phyloP scores from a whole-genome alignment of 2,797 vertebrate genomes.

The Crax fasciolata region DNA sequence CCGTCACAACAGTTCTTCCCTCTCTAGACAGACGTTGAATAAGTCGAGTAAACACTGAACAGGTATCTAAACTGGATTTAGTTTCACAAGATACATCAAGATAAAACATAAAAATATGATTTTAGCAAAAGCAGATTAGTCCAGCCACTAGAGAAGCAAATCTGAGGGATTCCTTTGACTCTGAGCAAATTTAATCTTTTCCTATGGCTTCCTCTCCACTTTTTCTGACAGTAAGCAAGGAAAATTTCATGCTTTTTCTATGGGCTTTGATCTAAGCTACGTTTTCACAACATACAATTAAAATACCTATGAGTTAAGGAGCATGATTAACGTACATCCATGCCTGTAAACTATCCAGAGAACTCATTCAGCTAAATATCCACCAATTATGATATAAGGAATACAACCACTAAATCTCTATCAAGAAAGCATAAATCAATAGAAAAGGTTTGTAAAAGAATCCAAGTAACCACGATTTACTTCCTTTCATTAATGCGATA shows the following conservation, averaged over 20 bases:
- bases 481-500: background rate
- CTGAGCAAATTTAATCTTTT: background rate
- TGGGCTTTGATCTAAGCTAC: background rate
- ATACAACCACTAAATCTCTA: background rate
- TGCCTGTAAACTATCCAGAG: background rate
- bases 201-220: background rate
- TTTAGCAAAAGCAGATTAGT: conserved; percentile 31
- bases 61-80: conserved; percentile 3
- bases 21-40: background rate
- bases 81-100: background rate
- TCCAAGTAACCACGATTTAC: background rate
- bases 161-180: conserved; percentile 25
- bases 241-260: rapidly evolving
- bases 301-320: conserved; percentile 35
- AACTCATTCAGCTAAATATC: background rate
- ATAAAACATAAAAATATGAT: conserved; percentile 43
- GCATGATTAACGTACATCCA: background rate
- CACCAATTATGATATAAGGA: background rate
- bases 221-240: background rate
- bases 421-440: conserved; percentile 14
- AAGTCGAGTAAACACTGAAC: background rate
- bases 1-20: background rate
- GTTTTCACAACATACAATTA: conserved; percentile 18
- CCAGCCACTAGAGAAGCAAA: conserved; percentile 13
- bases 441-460: background rate